Conservation (phyloP, 2,888 invertebrate species). For the Arrhopalites spinosus region DNA sequence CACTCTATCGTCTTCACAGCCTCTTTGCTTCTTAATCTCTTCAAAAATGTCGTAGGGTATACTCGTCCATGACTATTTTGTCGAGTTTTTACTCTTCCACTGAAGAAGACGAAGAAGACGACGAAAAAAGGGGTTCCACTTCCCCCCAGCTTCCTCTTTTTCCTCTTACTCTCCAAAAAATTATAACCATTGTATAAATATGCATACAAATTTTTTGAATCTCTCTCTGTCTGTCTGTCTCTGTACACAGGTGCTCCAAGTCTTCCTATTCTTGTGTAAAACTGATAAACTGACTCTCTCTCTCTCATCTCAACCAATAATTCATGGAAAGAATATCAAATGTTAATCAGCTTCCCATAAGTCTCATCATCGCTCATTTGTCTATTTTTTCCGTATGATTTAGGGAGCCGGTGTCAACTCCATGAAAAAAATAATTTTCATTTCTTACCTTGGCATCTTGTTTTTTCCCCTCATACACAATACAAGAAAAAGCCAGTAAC, state of each 20-base stretch:
- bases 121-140: no score
- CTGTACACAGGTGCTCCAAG: not conserved
- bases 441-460: not conserved
- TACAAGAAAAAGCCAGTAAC: not conserved
- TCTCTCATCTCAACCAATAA: slow-evolving; percentile 2
- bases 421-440: not conserved
- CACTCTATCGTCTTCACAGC: slow-evolving; percentile 5
- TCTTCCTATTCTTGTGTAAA: not conserved
- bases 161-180: slow-evolving; percentile 6
- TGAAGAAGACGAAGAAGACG: not conserved
- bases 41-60: slow-evolving; percentile 17
- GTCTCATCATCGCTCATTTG: slow-evolving; percentile 12
- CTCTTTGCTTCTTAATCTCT: slow-evolving; percentile 26
- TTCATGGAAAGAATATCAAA: slow-evolving; percentile 18
- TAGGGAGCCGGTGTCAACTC: not conserved
- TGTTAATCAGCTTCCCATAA: slow-evolving; percentile 18
- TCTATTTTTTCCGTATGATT: slow-evolving; percentile 5
- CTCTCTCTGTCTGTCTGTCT: not conserved
- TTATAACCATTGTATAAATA: not conserved
- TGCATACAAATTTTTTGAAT: not conserved
- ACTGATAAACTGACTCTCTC: not conserved
- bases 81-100: no score
- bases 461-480: not conserved
- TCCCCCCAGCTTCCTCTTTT: not conserved
- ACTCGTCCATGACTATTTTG: no score